A percentile compares a stretch with the other conserved stretches of the same genome.
Conservation (phyloP, 2,797 vertebrate species). For the Fistularia commersonii region DNA sequence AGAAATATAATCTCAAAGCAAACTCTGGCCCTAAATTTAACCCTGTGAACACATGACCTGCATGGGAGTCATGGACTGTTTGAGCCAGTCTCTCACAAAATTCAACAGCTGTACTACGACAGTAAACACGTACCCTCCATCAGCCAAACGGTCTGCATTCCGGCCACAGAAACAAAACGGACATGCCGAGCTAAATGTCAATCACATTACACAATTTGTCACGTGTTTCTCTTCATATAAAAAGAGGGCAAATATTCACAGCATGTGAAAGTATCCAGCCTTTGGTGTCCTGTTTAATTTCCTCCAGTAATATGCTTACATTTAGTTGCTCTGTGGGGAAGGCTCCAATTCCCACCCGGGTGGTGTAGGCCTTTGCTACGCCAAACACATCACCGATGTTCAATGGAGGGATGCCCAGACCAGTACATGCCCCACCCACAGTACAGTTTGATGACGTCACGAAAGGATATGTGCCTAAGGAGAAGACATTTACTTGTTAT, state of each 20-base stretch:
- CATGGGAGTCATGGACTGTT: constrained; percentile 54
- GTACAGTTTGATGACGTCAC: constrained; percentile 99
- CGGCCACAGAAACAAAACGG: too few relatives aligned
- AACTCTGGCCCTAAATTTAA: constrained; percentile 73
- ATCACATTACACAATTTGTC: constrained; percentile 41
- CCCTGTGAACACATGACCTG: constrained; percentile 64
- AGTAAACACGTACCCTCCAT: constrained; percentile 17
- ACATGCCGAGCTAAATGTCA: constrained; percentile 11
- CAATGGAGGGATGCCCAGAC: constrained; percentile 91
- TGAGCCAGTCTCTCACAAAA: constrained; percentile 51
- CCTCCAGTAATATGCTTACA: constrained; percentile 69
- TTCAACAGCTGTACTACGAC: constrained; percentile 66
- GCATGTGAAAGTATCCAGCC: too few relatives aligned
- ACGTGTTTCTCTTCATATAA: constrained; percentile 8
- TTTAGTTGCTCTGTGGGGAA: constrained; percentile 98
- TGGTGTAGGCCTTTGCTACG: constrained; percentile 95
- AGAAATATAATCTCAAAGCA: constrained; percentile 64
- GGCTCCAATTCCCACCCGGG: constrained; percentile 94
- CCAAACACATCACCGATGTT: constrained; percentile 95
- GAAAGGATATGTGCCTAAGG: constrained; percentile 93
- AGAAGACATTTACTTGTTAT: constrained; percentile 2
- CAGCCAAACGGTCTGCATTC: constrained; percentile 5
- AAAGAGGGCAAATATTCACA: too few relatives aligned
- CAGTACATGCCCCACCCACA: constrained; percentile 92
- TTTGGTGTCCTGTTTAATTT: too few relatives aligned